phyloP scores from a whole-genome alignment of 2,113 vertebrate species.

The Isichthys henryi region DNA sequence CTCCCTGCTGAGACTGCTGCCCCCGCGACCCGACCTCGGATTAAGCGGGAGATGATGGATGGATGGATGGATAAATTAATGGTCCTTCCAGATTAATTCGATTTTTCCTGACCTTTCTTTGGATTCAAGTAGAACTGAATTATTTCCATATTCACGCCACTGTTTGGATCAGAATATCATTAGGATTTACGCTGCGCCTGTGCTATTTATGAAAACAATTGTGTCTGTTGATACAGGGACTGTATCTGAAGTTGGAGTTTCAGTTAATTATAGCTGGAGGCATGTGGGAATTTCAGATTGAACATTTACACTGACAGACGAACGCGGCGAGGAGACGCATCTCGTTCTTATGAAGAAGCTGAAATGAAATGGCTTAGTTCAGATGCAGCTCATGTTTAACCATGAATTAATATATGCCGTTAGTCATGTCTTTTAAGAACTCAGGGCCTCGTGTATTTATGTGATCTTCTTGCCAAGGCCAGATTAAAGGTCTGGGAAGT shows the following conservation, averaged over 20 bases:
- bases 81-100: background rate
- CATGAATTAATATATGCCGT: conserved; percentile 3
- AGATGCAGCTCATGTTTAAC: background rate
- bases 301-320: background rate
- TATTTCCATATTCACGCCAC: background rate
- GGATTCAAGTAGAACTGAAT: background rate
- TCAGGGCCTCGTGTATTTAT: background rate
- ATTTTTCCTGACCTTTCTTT: background rate
- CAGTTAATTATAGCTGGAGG: conserved; percentile 1
- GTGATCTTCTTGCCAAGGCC: background rate
- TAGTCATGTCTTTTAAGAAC: background rate
- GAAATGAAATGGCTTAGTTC: background rate
- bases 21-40: too few species aligned
- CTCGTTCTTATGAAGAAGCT: background rate
- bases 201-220: background rate
- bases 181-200: background rate
- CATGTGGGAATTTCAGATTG: background rate
- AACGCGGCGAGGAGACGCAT: background rate
- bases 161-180: background rate
- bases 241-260: background rate
- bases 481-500: background rate
- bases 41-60: too few species aligned
- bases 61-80: background rate
- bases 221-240: background rate
- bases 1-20: too few species aligned